Base-by-base conservation (phyloP, 2,113 vertebrate genomes). In the Stegostoma tigrinum region DNA sequence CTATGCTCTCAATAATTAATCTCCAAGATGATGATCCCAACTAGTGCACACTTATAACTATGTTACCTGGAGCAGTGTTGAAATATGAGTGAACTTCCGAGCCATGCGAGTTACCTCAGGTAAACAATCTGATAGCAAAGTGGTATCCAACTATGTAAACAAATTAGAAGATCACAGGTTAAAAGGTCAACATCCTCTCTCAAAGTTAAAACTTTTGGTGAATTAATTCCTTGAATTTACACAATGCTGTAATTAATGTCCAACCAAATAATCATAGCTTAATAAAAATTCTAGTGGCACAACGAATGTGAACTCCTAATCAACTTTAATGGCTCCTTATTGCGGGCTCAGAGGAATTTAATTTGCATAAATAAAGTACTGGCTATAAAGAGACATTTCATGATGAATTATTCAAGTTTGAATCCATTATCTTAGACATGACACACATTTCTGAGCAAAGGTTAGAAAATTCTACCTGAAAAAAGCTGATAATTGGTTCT, bases 51-150 rank as follows among this genome's bases (percentile, higher is more conserved):
- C 38, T 66, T 23, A 34, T 5, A 38, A 67, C 89, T 66, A 19
- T 42, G 89, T 48, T 97, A 98, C 98, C 98, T 98, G 99, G 96
- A 99, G 97, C 61, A 99, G 98, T 45, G 99, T 99, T 95, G 99
- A 99, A 97, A 99, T 99, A 96, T 99, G 99, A 95, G 99, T 99
- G 97, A 99, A 99, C 96, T 99, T 99, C 95, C 98, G 98, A 14
- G 99, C 99, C 99, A 99, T 99, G 96, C 98, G 98, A 95, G 99
- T 99, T 72, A 99, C 98, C 97, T 99, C 99, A 12, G 99, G 98
- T 96, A 99, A 98, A 96, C 98, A 99, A 96, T 98, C 98, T 1
- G 99, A 99, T 80, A 99, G 97, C 0, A 99, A 97, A n/a, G 98
- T 98, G 0, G 99, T 99, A 97, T 99, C 98, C 96, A 99, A 96